Conservation (phyloP, 2,888 invertebrate genomes). For the Apoda limacodes region DNA sequence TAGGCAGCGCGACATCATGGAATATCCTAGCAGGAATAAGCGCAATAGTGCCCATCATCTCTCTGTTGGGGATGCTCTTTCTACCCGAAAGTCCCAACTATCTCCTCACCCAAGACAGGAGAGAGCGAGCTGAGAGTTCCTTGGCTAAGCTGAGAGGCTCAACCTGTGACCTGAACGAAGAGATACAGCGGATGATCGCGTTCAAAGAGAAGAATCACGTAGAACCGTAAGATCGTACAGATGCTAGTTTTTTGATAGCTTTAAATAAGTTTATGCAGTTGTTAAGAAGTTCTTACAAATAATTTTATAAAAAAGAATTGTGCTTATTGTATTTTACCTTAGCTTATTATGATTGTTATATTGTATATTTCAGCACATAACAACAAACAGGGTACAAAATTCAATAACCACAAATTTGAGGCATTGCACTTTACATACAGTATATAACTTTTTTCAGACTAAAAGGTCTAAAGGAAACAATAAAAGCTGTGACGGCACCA, state of each 20-base stretch:
- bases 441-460: conserved; percentile 41
- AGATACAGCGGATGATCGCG: conserved; percentile 70
- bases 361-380: too few relatives aligned
- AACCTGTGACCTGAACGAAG: conserved; percentile 71
- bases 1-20: conserved; percentile 74
- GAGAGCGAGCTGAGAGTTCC: conserved; percentile 70
- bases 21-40: conserved; percentile 73
- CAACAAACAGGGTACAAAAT: too few relatives aligned
- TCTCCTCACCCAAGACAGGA: conserved; percentile 71
- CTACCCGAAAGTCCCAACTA: conserved; percentile 82
- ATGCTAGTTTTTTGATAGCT: too few relatives aligned
- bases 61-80: conserved; percentile 70
- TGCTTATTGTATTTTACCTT: too few relatives aligned
- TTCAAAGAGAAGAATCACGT: conserved; percentile 75
- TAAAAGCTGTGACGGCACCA: conserved; percentile 69
- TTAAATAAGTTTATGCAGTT: too few relatives aligned
- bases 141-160: conserved; percentile 71
- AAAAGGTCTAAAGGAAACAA: conserved; percentile 56
- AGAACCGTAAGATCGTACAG: conserved; percentile 47
- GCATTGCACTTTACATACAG: too few relatives aligned
- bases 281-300: too few relatives aligned
- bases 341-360: too few relatives aligned
- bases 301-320: too few relatives aligned
- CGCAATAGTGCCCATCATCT: conserved; percentile 69
- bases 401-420: too few relatives aligned